A percentile compares a stretch with the other conserved stretches of the same genome.
Evolutionary conservation across 2,113 vertebrate genomes (phyloP).

Genomic region (Cavia porcellus): DNA sequence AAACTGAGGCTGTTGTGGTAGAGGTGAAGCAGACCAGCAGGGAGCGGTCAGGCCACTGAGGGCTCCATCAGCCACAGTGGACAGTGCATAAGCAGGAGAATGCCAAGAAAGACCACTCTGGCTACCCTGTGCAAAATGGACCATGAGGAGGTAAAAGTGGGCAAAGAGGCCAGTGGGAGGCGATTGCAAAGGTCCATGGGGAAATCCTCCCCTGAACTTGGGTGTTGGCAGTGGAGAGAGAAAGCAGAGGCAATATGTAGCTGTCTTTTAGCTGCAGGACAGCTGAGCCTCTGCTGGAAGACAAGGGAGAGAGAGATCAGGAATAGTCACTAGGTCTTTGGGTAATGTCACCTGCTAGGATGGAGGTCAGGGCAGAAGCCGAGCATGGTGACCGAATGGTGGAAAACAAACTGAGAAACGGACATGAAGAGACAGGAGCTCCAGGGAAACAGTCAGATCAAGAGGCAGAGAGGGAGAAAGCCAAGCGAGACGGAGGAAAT

Average conservation of each 20-base stretch:
- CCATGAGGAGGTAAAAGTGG: not conserved
- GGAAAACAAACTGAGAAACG: conserved; percentile 75
- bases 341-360: not conserved
- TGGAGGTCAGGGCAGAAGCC: conserved; percentile 95
- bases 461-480: not conserved
- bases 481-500: not conserved
- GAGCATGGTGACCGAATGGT: conserved; percentile 96
- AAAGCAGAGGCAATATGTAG: not conserved
- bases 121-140: not conserved
- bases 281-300: not conserved
- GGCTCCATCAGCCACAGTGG: not conserved
- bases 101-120: not conserved
- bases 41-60: too few species aligned
- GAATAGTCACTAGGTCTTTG: not conserved
- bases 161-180: not conserved
- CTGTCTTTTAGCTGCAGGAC: not conserved
- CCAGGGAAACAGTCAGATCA: not conserved
- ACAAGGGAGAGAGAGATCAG: not conserved
- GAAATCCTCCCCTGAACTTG: not conserved
- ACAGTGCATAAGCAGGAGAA: not conserved
- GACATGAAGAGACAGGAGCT: not conserved
- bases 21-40: not conserved
- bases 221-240: not conserved
- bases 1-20: not conserved
- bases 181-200: not conserved